Evolutionary conservation across 2,888 invertebrate species (phyloP).

Genomic region (Xestia sexstrigata): DNA sequence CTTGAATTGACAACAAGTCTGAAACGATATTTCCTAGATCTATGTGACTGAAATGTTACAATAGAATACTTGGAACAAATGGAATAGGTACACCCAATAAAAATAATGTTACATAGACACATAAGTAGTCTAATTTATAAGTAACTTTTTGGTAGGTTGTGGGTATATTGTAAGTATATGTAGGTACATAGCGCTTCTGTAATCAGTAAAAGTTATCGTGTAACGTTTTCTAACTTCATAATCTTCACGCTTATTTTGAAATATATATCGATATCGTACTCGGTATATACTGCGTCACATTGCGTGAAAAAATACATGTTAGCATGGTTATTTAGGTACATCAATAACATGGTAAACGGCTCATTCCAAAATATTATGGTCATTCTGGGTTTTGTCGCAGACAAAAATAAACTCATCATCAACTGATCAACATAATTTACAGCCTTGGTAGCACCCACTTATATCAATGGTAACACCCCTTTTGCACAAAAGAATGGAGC

Average conservation of each 20-base stretch:
- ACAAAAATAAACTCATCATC: neutral
- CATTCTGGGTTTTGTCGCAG: neutral
- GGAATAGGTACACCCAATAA: neutral
- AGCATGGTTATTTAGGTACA: neutral
- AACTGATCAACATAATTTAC: neutral
- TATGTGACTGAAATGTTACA: neutral
- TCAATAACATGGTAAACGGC: neutral
- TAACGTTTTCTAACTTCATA: slow-evolving; percentile 25
- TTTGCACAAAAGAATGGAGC: too few relatives aligned
- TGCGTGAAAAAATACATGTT: neutral
- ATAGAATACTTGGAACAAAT: neutral
- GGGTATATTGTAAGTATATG: neutral
- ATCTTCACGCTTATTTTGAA: slow-evolving; percentile 53
- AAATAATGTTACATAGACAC: neutral
- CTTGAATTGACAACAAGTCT: neutral
- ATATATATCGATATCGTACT: slow-evolving; percentile 39
- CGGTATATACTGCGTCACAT: too few relatives aligned
- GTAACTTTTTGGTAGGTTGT: neutral
- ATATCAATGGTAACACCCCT: neutral
- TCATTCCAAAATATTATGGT: neutral
- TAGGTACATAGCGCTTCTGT: neutral
- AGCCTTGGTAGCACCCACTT: neutral
- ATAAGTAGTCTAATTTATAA: too few relatives aligned
- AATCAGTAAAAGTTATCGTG: slow-evolving; percentile 29
- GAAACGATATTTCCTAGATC: neutral